These are phyloP conservation scores for Chironomus tepperi DNA, from an alignment of 1,140 invertebrate species.

Conservation along the genomic window DNA sequence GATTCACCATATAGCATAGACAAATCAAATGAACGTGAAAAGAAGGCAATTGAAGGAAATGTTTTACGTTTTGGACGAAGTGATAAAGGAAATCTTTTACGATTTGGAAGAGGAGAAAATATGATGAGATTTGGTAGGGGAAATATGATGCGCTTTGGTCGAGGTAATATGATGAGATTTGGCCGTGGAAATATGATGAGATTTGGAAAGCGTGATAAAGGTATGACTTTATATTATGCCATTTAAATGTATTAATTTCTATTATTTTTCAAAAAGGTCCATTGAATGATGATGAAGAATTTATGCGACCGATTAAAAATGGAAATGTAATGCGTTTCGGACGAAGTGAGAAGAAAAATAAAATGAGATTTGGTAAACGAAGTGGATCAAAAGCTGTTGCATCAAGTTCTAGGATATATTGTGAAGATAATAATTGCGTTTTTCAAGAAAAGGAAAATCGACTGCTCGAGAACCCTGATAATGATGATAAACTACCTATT, in stretches of 20 bases:
- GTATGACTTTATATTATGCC: not conserved
- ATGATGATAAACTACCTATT: not conserved
- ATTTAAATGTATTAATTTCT: not conserved
- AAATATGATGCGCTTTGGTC: slow-evolving; percentile 24
- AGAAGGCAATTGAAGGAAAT: not conserved
- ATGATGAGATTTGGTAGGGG: slow-evolving; percentile 23
- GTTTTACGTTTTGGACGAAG: not conserved
- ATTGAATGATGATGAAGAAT: not conserved
- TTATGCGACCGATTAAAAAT: not conserved
- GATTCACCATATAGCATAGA: not conserved
- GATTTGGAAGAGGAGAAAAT: not conserved
- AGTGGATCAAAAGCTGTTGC: not conserved
- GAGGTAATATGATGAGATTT: slow-evolving; percentile 17
- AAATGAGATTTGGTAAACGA: not conserved
- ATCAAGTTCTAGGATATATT: not conserved
- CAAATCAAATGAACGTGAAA: not conserved
- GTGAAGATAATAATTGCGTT: not conserved
- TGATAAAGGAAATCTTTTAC: not conserved
- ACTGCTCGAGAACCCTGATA: not conserved
- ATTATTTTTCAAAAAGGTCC: not conserved
- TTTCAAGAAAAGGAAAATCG: not conserved
- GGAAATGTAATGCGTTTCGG: slow-evolving; percentile 24
- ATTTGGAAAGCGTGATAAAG: not conserved
- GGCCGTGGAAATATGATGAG: slow-evolving; percentile 5
- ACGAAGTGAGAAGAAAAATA: not conserved